Evolutionary conservation across 2,888 invertebrate genomes (phyloP).

Genomic region (Gonocerus acuteangulatus): DNA sequence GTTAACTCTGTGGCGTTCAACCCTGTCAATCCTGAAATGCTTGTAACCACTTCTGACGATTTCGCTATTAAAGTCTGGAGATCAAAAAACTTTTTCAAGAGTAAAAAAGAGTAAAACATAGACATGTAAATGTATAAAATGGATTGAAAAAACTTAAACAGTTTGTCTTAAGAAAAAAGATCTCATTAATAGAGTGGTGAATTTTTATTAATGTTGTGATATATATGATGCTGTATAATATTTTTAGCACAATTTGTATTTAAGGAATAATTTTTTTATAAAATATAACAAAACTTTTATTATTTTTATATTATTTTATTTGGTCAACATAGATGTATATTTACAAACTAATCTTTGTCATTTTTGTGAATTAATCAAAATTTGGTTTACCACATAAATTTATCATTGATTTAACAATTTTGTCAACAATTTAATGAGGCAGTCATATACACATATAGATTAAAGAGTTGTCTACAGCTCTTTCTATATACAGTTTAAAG

Average conservation of each 20-base stretch:
- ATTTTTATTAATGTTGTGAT: not conserved
- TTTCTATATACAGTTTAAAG: too few species aligned
- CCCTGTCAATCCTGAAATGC: slow-evolving; percentile 68
- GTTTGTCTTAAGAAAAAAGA: not conserved
- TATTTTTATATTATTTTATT: not conserved
- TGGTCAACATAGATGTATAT: not conserved
- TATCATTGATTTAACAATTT: too few species aligned
- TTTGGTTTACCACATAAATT: too few species aligned
- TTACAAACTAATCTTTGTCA: not conserved
- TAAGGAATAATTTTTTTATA: slow-evolving; percentile 4
- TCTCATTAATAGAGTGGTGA: not conserved
- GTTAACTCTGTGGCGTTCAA: slow-evolving; percentile 82
- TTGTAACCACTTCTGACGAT: slow-evolving; percentile 77
- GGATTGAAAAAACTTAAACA: not conserved
- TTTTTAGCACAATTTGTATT: slow-evolving; percentile 5
- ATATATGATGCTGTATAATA: not conserved
- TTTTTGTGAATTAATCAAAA: not conserved
- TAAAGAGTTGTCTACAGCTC: too few species aligned
- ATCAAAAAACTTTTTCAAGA: slow-evolving; percentile 32
- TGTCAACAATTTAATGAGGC: too few species aligned
- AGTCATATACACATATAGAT: too few species aligned
- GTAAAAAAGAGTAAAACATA: not conserved
- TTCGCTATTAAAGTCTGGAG: slow-evolving; percentile 56
- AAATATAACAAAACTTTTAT: slow-evolving; percentile 5
- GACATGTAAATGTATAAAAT: slow-evolving; percentile 1